Base-by-base conservation (phyloP, 1,140 invertebrate species). In the Drosophila insularis region DNA sequence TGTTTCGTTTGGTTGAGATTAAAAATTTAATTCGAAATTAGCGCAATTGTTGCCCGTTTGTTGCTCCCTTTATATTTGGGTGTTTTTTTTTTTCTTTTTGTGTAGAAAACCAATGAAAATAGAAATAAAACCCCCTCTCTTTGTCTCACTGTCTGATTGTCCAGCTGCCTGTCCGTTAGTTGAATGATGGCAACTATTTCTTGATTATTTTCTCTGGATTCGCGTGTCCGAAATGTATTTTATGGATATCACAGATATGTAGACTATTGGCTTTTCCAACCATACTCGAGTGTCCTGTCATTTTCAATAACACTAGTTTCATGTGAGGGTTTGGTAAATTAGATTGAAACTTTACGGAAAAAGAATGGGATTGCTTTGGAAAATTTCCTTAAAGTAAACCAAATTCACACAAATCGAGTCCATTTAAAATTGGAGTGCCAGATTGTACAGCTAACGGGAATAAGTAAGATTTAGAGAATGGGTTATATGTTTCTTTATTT, bases 11-110 rank as follows among this genome's bases (percentile, higher is more conserved):
- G 68, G 61, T 68, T 39, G 65, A 84, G 84, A 87, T 89, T 89
- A 89, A 89, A 89, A 89, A 89, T 89, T 89, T 89, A 89, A 78
- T 89, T 89, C 85, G 84, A 89, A 89, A 89, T 89, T 89, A 89
- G 84, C 74, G 80, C 84, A 89, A 89, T 89, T 89, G 84, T 89
- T 89, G 77, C 80, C 63, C 35, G 35, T 37, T 37, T 37, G 76
- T 89, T 87, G 84, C 81, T 86, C 71, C 74, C 78, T 75, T 81
- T 80, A 50, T 67, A 32, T 37, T 10, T 32, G 61, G 11, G 61
- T n/a, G n/a, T n/a, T n/a, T 23, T 65, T 63, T 54, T 75, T 71
- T 71, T 53, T 19, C n/a, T 58, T 63, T 63, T 46, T 40, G 37
- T 4, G 23, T 46, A 32, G 54, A 60, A 72, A 62, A 63, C 50